phyloP scores from a whole-genome alignment of 2,113 vertebrate species.

The Myotis yumanensis region DNA sequence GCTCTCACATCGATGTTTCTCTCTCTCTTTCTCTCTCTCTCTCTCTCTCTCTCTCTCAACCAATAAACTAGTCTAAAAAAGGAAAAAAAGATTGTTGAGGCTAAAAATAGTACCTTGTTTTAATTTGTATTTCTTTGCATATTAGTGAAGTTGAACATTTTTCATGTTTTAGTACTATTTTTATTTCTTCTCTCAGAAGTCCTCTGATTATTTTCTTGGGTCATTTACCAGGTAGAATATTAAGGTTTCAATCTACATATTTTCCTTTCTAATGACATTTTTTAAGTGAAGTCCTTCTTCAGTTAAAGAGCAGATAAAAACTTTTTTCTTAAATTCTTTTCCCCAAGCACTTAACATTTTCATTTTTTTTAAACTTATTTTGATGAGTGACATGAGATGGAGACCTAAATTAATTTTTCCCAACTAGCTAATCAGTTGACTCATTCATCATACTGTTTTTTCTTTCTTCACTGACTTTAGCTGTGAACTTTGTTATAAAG shows the following conservation, averaged over 20 bases:
- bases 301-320: constrained; percentile 13
- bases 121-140: constrained; percentile 53
- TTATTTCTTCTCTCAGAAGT: constrained; percentile 4
- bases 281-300: neutral
- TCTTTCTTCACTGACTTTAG: neutral
- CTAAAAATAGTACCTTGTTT: constrained; percentile 34
- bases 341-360: neutral
- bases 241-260: neutral
- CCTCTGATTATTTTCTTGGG: constrained; percentile 17
- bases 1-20: neutral
- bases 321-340: neutral
- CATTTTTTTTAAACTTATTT: constrained; percentile 23
- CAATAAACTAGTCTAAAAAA: neutral
- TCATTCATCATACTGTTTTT: neutral
- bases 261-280: neutral
- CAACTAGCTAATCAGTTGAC: neutral
- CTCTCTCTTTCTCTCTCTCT: neutral
- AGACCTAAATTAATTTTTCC: neutral
- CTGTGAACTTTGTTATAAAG: constrained; percentile 14
- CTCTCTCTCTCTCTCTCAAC: neutral
- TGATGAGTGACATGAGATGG: neutral
- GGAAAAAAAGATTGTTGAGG: neutral
- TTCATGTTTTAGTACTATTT: constrained; percentile 34
- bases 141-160: neutral
- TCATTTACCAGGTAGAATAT: neutral